Evolutionary conservation across 2,113 vertebrate genomes (phyloP).

Genomic region (Aramus guarauna): DNA sequence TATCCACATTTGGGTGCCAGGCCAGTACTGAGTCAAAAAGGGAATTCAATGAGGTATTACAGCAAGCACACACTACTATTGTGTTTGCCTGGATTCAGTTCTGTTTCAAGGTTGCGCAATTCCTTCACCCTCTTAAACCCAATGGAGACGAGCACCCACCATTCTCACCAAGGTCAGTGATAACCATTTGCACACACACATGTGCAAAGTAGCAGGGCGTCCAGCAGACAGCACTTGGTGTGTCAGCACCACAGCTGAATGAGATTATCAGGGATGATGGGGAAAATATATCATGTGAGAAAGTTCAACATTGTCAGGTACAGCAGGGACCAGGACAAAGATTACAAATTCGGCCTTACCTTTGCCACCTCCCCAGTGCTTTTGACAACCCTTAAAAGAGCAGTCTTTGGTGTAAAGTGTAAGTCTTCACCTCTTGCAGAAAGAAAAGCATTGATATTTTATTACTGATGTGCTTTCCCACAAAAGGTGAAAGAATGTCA

Average conservation of each 20-base stretch:
- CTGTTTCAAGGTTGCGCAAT: not conserved
- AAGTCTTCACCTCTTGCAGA: not conserved
- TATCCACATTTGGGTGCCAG: not conserved
- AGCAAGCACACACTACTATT: not conserved
- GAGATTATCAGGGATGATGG: not conserved
- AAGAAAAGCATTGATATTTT: not conserved
- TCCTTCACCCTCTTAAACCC: not conserved
- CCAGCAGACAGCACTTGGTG: not conserved
- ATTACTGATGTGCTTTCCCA: not conserved
- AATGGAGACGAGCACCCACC: not conserved
- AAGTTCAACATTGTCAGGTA: not conserved
- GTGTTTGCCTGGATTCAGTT: not conserved
- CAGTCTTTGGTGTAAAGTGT: not conserved
- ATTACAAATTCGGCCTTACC: not conserved
- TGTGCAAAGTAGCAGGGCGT: no score
- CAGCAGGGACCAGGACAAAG: not conserved
- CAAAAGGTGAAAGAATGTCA: not conserved
- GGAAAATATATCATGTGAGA: not conserved
- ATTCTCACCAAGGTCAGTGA: not conserved
- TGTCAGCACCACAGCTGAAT: not conserved
- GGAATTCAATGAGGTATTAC: not conserved
- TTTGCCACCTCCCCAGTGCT: not conserved
- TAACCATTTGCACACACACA: fast-evolving
- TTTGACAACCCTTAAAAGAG: not conserved
- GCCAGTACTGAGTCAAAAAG: not conserved